Evolutionary conservation across 2,113 vertebrate species (phyloP), one percentile per base, ranked within the genome.

Genomic region (Octodon degus): DNA sequence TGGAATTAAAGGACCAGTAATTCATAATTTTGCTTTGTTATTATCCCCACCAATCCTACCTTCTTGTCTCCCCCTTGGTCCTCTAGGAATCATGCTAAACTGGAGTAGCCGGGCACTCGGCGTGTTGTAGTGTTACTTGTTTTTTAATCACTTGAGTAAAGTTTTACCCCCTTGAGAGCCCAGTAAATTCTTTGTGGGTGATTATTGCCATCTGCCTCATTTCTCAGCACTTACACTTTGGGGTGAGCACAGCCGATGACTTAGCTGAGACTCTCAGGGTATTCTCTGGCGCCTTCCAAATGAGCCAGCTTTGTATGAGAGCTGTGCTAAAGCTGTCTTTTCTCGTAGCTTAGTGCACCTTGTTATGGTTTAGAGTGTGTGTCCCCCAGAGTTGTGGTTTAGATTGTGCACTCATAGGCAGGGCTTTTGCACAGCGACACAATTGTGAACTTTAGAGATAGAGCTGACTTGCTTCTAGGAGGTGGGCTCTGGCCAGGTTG

Each of bases 81-180:
- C 90, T 24, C 30, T 76, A 37, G 72, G 85, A 93, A 90, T 62
- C 83, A 37, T 86, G 53, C 40, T 72, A 25, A 17, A 34, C 4
- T 88, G 34, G 16, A 67, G 27, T 86, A n/a, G n/a, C 76, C 58
- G 72, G 24, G 77, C 24, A 32, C 24, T 85, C 92, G 82, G 11
- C 72, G 19, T 74, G 14, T 25, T 93, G 27, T 43, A 80, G 53
- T 72, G 11, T 95, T 95, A 47, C 5, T 89, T 95, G 37, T 60
- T 85, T 92, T 94, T 91, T 91, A 93, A 81, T 89, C 65, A 55
- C 76, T 95, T 25, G 67, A 76, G 60, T 60, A 80, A 90, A 83
- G 24, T 55, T 94, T 83, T 87, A 86, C 12, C 34, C 37, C 63
- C 19, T 86, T 86, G 43, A 85, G n/a, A 87, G 86, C 16, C 82